Conservation (phyloP, 2,113 vertebrate genomes). For the Mus pahari region DNA sequence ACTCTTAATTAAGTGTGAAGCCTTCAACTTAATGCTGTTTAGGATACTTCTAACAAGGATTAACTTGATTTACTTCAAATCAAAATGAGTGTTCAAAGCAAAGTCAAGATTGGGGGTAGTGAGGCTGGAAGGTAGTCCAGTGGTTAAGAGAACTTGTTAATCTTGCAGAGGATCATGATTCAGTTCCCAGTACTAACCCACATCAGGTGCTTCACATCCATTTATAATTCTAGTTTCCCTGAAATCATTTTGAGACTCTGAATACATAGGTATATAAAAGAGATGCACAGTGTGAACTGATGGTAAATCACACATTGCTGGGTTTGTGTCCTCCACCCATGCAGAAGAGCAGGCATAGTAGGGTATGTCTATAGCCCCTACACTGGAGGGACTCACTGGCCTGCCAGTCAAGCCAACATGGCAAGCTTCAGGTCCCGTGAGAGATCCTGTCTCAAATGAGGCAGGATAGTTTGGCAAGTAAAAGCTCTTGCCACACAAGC, state of each 20-base stretch:
- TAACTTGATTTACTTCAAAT: conserved; percentile 10
- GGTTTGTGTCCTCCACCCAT: neutral
- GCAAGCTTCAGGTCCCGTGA: neutral
- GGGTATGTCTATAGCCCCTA: neutral
- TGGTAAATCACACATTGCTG: neutral
- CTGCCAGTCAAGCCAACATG: neutral
- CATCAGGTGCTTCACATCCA: neutral
- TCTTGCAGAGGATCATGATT: neutral
- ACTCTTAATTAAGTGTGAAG: conserved; percentile 37
- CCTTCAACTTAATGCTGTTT: conserved; percentile 44
- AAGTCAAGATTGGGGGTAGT: neutral
- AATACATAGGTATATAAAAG: neutral
- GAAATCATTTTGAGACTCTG: neutral
- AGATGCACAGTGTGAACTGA: neutral
- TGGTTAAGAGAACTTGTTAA: neutral
- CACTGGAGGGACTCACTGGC: neutral
- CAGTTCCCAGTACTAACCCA: neutral
- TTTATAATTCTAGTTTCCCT: neutral
- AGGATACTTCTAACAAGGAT: conserved; percentile 15
- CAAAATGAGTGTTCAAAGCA: conserved; percentile 38
- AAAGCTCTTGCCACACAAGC: neutral
- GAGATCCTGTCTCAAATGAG: neutral
- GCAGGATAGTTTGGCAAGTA: neutral
- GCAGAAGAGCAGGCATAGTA: neutral
- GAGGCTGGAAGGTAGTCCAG: neutral